A percentile compares a stretch with the other conserved stretches of the same genome.
phyloP scores from a whole-genome alignment of 2,797 vertebrate genomes.

The Myotis vivesi region DNA sequence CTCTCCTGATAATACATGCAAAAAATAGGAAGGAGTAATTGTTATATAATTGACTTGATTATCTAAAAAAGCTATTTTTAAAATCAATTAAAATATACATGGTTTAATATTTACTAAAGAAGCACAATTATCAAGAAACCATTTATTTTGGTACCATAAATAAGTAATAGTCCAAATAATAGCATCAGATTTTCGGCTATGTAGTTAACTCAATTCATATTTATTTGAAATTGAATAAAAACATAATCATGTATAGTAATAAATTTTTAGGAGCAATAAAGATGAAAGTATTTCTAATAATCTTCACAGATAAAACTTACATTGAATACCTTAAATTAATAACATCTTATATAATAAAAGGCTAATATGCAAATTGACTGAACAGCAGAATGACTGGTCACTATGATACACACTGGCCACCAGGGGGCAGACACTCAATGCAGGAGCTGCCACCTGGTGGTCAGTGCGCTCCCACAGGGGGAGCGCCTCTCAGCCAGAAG shows the following conservation, averaged over 20 bases:
- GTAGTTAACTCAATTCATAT: background rate
- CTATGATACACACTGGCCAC: too few relatives aligned
- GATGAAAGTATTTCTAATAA: background rate
- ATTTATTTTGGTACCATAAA: background rate
- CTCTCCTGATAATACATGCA: background rate
- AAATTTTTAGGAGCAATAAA: background rate
- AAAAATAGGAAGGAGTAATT: background rate
- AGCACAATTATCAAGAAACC: background rate
- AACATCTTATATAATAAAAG: background rate
- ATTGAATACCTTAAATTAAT: background rate
- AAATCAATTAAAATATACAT: background rate
- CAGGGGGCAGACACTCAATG: too few relatives aligned
- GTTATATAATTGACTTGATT: background rate
- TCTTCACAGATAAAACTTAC: background rate
- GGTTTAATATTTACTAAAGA: background rate
- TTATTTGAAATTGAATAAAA: constrained; percentile 12
- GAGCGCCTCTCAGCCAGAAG: too few relatives aligned
- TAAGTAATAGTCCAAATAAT: background rate
- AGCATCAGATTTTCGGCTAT: background rate
- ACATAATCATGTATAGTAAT: background rate
- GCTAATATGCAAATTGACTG: too few relatives aligned
- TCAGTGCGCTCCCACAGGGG: too few relatives aligned
- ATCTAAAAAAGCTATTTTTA: background rate
- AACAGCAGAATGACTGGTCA: too few relatives aligned
- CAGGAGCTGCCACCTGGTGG: too few relatives aligned